Conservation (phyloP, 2,888 invertebrate genomes). For the Drosophila imparisetae region DNA sequence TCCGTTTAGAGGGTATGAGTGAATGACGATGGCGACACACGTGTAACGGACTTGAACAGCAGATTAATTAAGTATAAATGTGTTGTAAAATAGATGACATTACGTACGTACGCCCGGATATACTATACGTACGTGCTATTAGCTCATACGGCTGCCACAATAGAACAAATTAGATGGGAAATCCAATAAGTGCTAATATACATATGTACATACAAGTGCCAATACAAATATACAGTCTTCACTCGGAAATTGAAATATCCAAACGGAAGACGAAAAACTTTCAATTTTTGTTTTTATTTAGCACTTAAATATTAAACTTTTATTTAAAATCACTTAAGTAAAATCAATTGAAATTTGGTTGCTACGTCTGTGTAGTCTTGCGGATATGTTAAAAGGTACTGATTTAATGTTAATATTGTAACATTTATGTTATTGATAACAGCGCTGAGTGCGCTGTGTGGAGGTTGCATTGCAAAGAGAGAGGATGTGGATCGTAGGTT, state of each 20-base stretch:
- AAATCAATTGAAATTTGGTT: too few relatives aligned
- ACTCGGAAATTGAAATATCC: not conserved
- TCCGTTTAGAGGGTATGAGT: constrained; percentile 12
- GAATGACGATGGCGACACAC: constrained; percentile 18
- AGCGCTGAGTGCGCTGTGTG: too few relatives aligned
- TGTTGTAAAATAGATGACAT: constrained; percentile 29
- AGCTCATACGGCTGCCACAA: constrained; percentile 25
- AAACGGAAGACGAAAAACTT: not conserved
- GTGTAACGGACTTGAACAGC: constrained; percentile 11
- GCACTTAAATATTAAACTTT: not conserved
- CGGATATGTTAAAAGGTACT: too few relatives aligned
- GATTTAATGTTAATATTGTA: too few relatives aligned
- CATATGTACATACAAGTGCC: not conserved
- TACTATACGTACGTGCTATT: constrained; percentile 33
- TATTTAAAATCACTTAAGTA: not conserved
- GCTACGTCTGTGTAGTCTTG: too few relatives aligned
- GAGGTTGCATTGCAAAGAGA: too few relatives aligned
- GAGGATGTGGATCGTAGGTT: too few relatives aligned
- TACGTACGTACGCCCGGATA: constrained; percentile 20
- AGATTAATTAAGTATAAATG: constrained; percentile 49
- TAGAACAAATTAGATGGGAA: constrained; percentile 11
- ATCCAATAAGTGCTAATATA: constrained; percentile 25
- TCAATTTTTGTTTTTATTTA: not conserved
- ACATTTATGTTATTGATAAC: too few relatives aligned
- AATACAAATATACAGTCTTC: not conserved